Conservation (phyloP, 2,113 vertebrate genomes). For the Lampris megalopsis region DNA sequence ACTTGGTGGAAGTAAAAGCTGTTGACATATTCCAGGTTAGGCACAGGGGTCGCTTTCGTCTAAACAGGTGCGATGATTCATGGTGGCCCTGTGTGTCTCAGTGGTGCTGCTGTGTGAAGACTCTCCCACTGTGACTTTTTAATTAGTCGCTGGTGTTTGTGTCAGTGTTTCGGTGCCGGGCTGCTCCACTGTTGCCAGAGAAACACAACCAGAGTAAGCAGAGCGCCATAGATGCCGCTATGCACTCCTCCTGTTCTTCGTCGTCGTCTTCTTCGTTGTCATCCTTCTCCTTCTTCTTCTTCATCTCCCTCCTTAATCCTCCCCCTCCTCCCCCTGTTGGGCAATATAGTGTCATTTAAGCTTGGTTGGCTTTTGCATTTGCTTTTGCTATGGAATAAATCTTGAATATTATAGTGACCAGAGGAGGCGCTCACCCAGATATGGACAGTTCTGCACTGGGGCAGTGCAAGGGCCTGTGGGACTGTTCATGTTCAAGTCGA, state of each 20-base stretch:
- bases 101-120: conserved; percentile 52
- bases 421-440: neutral
- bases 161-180: conserved; percentile 55
- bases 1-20: conserved; percentile 68
- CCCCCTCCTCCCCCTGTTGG: conserved; percentile 29
- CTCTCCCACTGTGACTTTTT: conserved; percentile 77
- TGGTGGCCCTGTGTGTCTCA: conserved; percentile 46
- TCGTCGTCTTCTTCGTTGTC: no score
- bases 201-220: conserved; percentile 56
- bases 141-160: conserved; percentile 75
- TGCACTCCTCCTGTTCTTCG: no score
- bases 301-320: neutral
- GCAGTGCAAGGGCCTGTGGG: no score
- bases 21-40: conserved; percentile 70
- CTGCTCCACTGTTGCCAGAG: conserved; percentile 70
- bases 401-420: conserved; percentile 56
- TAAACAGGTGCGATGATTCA: conserved; percentile 76
- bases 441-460: no score
- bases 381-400: conserved; percentile 64
- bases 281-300: neutral
- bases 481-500: no score
- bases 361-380: conserved; percentile 56
- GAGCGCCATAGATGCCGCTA: conserved; percentile 47
- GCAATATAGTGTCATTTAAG: conserved; percentile 65
- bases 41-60: conserved; percentile 69